Percentiles rank a stretch among this genome's conserved stretches.
These are phyloP conservation scores for Tetragnatha versicolor DNA, from an alignment of 1,140 invertebrate species.

Conservation along the genomic window DNA sequence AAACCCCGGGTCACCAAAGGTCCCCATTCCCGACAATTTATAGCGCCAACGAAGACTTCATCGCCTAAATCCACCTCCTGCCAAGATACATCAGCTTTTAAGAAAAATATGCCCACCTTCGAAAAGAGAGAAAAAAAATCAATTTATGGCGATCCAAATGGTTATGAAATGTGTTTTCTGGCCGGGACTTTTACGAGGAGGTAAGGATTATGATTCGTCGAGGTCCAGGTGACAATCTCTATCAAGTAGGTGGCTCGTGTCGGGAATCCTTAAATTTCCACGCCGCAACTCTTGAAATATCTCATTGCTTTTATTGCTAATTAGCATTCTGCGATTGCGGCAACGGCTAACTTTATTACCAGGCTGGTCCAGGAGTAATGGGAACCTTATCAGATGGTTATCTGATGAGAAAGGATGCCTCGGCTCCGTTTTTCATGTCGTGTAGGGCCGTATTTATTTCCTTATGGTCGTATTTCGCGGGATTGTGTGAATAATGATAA, in stretches of 20 bases:
- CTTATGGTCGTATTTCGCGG: too few relatives aligned
- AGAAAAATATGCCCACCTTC: too few relatives aligned
- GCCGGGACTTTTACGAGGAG: not conserved
- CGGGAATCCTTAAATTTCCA: not conserved
- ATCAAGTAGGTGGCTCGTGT: constrained; percentile 12
- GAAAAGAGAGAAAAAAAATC: constrained; percentile 3
- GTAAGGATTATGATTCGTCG: constrained; percentile 30
- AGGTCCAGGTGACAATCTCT: constrained; percentile 12
- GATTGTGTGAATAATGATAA: too few relatives aligned
- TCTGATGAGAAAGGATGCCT: not conserved
- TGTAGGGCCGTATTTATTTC: not conserved
- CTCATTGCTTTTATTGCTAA: not conserved
- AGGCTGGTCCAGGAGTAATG: constrained; percentile 8
- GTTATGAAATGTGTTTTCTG: constrained; percentile 11
- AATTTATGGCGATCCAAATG: constrained; percentile 13
- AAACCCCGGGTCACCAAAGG: too few relatives aligned
- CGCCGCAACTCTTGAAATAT: not conserved
- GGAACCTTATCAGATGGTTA: not conserved
- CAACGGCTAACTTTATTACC: constrained; percentile 1
- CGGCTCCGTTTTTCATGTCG: not conserved
- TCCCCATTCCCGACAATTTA: too few relatives aligned
- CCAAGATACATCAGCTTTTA: too few relatives aligned
- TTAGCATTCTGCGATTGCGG: constrained; percentile 9
- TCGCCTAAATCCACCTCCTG: too few relatives aligned
- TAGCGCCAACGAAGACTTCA: too few relatives aligned